Conservation (phyloP, 2,888 invertebrate species). For the Deilephila elpenor region DNA sequence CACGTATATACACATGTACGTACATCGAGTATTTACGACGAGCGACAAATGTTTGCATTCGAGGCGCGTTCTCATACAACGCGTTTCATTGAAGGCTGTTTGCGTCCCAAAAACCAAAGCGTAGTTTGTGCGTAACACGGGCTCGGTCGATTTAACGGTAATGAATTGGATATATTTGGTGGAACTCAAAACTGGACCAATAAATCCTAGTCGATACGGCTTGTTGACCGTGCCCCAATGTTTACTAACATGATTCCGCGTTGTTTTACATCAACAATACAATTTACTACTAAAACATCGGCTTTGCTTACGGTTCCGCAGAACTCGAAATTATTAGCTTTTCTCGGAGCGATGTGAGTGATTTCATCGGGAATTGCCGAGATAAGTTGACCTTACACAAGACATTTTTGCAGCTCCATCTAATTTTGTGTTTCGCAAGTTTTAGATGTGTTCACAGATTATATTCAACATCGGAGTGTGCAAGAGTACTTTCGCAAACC, state of each 20-base stretch:
- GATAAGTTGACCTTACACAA: conserved; percentile 7
- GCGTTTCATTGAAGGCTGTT: conserved; percentile 39
- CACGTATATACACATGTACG: conserved; percentile 9
- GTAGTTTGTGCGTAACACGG: conserved; percentile 22
- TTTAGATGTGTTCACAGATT: conserved; percentile 48
- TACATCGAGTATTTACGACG: conserved; percentile 24
- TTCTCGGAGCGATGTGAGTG: background rate
- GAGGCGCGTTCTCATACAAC: conserved; percentile 36
- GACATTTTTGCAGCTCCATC: conserved; percentile 38
- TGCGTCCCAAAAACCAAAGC: conserved; percentile 35
- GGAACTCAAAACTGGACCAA: conserved; percentile 38
- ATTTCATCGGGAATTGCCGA: conserved; percentile 7
- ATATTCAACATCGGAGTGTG: conserved; percentile 42
- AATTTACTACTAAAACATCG: background rate
- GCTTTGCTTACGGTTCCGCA: conserved; percentile 1
- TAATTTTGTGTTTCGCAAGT: conserved; percentile 42
- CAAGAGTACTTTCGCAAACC: conserved; percentile 51
- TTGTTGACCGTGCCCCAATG: background rate
- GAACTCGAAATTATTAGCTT: background rate
- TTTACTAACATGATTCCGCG: conserved; percentile 21
- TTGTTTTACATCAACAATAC: conserved; percentile 8
- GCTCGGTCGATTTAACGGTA: conserved; percentile 42
- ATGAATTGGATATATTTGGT: conserved; percentile 44
- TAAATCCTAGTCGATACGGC: conserved; percentile 23
- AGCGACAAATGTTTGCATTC: conserved; percentile 33